A percentile compares a stretch with the other conserved stretches of the same genome.
phyloP scores from a whole-genome alignment of 2,113 vertebrate species.

The Oreochromis spilurus region DNA sequence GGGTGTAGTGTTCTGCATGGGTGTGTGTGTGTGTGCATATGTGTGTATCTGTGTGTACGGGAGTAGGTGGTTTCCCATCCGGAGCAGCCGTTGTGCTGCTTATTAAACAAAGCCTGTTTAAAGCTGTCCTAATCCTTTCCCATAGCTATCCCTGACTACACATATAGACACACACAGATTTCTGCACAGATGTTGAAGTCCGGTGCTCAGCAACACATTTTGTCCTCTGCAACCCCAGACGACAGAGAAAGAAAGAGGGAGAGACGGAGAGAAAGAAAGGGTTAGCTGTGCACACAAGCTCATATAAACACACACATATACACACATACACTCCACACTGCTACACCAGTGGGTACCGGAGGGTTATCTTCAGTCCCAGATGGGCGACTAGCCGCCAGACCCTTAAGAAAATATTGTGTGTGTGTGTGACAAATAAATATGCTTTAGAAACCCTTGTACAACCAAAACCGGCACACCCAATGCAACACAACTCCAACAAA shows the following conservation, averaged over 20 bases:
- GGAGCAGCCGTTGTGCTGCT: constrained; percentile 65
- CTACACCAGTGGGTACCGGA: neutral
- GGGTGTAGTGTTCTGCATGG: neutral
- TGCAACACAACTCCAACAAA: neutral
- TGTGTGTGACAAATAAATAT: neutral
- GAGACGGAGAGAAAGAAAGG: neutral
- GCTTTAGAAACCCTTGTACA: neutral
- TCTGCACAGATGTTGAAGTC: constrained; percentile 61
- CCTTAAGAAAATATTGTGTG: neutral
- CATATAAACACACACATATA: neutral
- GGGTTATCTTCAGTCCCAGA: constrained; percentile 14
- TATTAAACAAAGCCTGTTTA: constrained; percentile 76
- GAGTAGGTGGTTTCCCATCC: constrained; percentile 64
- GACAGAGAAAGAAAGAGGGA: neutral
- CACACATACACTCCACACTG: neutral
- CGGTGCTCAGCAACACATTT: constrained; percentile 64
- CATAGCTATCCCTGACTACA: constrained; percentile 63
- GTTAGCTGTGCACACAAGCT: neutral
- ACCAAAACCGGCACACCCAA: neutral
- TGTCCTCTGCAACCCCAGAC: constrained; percentile 43
- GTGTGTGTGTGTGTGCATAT: neutral
- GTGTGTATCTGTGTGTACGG: constrained; percentile 6
- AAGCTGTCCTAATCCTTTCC: constrained; percentile 78
- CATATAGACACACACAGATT: constrained; percentile 40
- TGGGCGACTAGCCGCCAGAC: neutral